Percentiles rank a stretch among this genome's conserved stretches.
These are phyloP conservation scores for Perognathus longimembris DNA, from an alignment of 2,113 vertebrate genomes.

Conservation along the genomic window DNA sequence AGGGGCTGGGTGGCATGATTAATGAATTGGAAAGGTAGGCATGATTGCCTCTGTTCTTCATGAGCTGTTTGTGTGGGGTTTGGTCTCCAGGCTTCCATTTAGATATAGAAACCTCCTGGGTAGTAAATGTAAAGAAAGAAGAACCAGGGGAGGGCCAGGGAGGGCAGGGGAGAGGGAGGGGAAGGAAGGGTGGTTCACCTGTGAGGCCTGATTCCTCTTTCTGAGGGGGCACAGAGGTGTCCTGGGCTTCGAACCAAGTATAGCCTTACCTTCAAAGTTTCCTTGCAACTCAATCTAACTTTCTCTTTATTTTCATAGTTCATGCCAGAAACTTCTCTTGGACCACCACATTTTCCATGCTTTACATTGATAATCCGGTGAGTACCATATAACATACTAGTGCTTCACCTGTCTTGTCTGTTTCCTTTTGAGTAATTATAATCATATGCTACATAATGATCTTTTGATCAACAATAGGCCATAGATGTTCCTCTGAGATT, in stretches of 20 bases:
- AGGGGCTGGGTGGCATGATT: neutral
- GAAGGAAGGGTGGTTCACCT: too few species aligned
- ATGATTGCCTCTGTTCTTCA: neutral
- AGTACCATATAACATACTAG: neutral
- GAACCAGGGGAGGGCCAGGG: neutral
- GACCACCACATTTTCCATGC: conserved; percentile 89
- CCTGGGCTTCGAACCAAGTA: neutral
- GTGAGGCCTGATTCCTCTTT: too few species aligned
- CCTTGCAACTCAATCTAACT: neutral
- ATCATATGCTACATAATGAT: neutral
- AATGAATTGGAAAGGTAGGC: neutral
- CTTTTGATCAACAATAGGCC: neutral
- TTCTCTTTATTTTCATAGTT: conserved; percentile 79
- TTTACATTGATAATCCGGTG: conserved; percentile 91
- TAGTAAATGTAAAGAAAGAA: neutral
- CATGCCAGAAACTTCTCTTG: conserved; percentile 86
- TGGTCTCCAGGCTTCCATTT: neutral
- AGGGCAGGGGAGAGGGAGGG: too few species aligned
- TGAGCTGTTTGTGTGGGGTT: neutral
- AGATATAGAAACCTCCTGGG: neutral
- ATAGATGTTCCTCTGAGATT: neutral
- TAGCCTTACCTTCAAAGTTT: neutral
- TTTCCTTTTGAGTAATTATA: neutral
- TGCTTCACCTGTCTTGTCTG: neutral
- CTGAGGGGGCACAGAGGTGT: neutral